phyloP scores from a whole-genome alignment of 2,113 vertebrate genomes.

The Dinomys branickii region DNA sequence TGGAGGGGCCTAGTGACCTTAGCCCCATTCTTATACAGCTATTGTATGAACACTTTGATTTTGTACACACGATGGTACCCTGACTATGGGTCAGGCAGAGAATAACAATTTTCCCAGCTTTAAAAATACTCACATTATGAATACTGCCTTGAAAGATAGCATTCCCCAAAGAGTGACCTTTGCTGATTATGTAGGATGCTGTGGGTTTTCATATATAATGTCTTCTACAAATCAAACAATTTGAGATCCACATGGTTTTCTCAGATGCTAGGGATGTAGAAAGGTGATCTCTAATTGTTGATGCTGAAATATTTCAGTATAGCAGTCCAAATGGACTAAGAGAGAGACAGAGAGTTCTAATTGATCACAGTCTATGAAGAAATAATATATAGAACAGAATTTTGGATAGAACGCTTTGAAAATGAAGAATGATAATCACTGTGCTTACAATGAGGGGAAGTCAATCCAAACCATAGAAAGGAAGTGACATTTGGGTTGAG shows the following conservation, averaged over 20 bases:
- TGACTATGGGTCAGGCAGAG: not conserved
- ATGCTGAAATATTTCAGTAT: not conserved
- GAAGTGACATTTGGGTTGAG: not conserved
- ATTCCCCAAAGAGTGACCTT: not conserved
- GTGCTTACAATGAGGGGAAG: not conserved
- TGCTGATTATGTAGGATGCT: not conserved
- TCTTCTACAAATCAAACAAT: not conserved
- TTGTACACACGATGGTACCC: not conserved
- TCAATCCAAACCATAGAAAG: not conserved
- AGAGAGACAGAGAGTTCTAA: not conserved
- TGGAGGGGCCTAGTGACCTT: not conserved
- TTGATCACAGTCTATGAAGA: not conserved
- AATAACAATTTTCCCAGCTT: not conserved
- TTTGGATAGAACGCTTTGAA: not conserved
- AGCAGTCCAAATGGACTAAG: not conserved
- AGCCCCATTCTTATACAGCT: not conserved
- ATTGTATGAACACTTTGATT: not conserved
- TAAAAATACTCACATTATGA: not conserved
- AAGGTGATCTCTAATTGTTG: not conserved
- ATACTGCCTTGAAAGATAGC: constrained; percentile 6
- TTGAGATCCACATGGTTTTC: not conserved
- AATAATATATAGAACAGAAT: not conserved
- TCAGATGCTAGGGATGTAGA: not conserved
- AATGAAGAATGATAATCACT: not conserved
- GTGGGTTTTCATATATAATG: not conserved